phyloP scores from a whole-genome alignment of 2,888 invertebrate genomes.

The Drosophila lacicola region DNA sequence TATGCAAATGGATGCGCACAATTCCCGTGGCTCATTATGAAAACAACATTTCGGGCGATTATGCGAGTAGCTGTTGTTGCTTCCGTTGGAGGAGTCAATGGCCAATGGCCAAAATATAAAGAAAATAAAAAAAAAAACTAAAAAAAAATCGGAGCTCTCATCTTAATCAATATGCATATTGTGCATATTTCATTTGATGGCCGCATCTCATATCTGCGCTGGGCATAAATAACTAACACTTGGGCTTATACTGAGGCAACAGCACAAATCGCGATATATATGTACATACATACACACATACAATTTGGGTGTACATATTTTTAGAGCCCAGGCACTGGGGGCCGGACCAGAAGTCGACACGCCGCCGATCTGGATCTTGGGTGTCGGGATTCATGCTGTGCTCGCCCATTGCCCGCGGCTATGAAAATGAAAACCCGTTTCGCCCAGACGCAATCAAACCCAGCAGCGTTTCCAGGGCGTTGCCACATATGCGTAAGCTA shows the following conservation, averaged over 20 bases:
- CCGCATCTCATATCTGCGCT: not conserved
- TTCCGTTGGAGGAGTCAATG: constrained; percentile 45
- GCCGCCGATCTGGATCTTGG: constrained; percentile 5
- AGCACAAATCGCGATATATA: not conserved
- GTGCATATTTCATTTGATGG: constrained; percentile 28
- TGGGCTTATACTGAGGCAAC: constrained; percentile 13
- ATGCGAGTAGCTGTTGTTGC: constrained; percentile 39
- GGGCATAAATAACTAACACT: constrained; percentile 21
- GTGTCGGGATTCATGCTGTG: constrained; percentile 13
- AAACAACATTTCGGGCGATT: constrained; percentile 13
- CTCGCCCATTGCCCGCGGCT: constrained; percentile 8
- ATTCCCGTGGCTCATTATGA: constrained; percentile 26
- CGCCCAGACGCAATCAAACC: not conserved
- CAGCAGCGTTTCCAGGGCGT: constrained; percentile 13
- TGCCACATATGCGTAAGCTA: constrained; percentile 56
- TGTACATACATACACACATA: not conserved
- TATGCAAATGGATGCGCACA: constrained; percentile 45
- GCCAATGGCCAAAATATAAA: constrained; percentile 16
- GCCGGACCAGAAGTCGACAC: constrained; percentile 34
- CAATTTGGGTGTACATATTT: not conserved
- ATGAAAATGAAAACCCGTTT: constrained; percentile 43
- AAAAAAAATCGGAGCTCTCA: not conserved
- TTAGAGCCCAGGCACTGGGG: constrained; percentile 20
- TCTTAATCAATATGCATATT: constrained; percentile 35
- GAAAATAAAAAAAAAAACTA: no score